Percentiles rank a stretch among this genome's conserved stretches.
Evolutionary conservation across 2,797 vertebrate genomes (phyloP).

Genomic region (Parauchenoglanis punctatus): DNA sequence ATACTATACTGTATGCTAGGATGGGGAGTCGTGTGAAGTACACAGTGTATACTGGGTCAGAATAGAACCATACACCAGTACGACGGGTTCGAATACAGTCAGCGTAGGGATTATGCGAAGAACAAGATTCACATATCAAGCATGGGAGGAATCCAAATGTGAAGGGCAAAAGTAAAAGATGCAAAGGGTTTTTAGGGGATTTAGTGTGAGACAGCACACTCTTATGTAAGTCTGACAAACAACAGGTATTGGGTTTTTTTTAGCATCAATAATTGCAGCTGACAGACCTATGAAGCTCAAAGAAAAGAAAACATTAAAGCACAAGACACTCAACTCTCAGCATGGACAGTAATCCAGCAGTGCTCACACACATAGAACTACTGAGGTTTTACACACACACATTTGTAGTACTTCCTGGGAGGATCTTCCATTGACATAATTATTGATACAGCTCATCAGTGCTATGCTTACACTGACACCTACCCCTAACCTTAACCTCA

Average conservation of each 20-base stretch:
- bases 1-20: too few relatives aligned
- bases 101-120: background rate
- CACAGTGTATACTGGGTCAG: too few relatives aligned
- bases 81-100: background rate
- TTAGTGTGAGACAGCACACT: slow-evolving; percentile 26
- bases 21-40: too few relatives aligned
- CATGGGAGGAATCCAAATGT: background rate
- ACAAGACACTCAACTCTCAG: slow-evolving; percentile 28
- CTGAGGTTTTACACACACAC: background rate
- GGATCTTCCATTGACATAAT: background rate
- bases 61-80: too few relatives aligned
- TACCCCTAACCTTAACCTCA: too few relatives aligned
- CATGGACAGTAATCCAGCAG: slow-evolving; percentile 31
- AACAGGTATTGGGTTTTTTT: slow-evolving; percentile 42
- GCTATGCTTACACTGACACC: background rate
- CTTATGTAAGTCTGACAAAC: slow-evolving; percentile 58
- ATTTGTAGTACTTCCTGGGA: background rate
- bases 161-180: slow-evolving; percentile 20
- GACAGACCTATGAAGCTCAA: slow-evolving; percentile 59
- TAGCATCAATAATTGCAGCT: slow-evolving; percentile 47
- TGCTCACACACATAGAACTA: slow-evolving; percentile 18
- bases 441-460: background rate
- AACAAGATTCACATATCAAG: slow-evolving; percentile 12
- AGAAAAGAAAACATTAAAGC: slow-evolving; percentile 39
- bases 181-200: slow-evolving; percentile 11